These are phyloP conservation scores for Peribatodes rhomboidaria DNA, from an alignment of 2,888 invertebrate species.

Conservation along the genomic window DNA sequence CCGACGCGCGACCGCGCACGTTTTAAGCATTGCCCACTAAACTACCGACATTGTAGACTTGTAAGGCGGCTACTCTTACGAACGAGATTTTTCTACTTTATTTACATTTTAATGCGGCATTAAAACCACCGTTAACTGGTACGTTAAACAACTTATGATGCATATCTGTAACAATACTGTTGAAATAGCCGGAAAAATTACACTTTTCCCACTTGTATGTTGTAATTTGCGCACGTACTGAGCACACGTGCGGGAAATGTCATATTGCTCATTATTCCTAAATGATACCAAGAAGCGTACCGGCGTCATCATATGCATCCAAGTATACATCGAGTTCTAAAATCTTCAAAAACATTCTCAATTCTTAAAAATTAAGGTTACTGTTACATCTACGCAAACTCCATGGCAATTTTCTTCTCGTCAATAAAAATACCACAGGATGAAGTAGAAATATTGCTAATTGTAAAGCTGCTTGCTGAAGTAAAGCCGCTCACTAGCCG, in stretches of 20 bases:
- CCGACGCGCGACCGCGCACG: conserved; percentile 50
- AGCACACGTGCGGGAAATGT: conserved; percentile 55
- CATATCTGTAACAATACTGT: conserved; percentile 53
- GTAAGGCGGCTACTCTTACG: conserved; percentile 64
- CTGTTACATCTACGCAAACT: not conserved
- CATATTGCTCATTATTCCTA: conserved; percentile 41
- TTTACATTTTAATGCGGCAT: conserved; percentile 72
- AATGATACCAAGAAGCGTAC: conserved; percentile 40
- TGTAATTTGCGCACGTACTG: conserved; percentile 56
- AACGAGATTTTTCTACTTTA: conserved; percentile 64
- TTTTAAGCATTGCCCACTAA: conserved; percentile 69
- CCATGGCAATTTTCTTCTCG: conserved; percentile 2
- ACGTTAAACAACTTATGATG: conserved; percentile 60
- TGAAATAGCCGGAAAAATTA: conserved; percentile 56
- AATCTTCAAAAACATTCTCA: not conserved
- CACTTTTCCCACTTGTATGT: conserved; percentile 46
- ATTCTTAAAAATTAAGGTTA: not conserved
- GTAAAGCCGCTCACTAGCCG: conserved; percentile 43
- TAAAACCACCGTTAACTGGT: conserved; percentile 66
- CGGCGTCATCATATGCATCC: not conserved
- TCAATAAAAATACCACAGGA: conserved; percentile 19
- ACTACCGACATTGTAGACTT: conserved; percentile 59
- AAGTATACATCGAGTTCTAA: not conserved
- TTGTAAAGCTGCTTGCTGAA: too few relatives aligned
- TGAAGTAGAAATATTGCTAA: conserved; percentile 45